These are phyloP conservation scores for Pithys albifrons DNA, from an alignment of 2,113 vertebrate species.

Conservation along the genomic window DNA sequence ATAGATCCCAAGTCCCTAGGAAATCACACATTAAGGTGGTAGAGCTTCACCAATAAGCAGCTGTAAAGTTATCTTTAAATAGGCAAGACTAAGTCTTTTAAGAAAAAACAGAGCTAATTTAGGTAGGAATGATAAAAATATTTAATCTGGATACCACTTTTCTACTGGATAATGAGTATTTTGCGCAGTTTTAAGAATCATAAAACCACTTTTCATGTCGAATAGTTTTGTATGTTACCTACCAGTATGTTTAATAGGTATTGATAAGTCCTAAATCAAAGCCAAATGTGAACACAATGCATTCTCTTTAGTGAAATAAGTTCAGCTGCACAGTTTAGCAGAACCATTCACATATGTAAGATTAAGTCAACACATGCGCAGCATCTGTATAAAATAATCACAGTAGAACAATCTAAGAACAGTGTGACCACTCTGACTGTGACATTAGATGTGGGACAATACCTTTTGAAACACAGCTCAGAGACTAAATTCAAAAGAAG, in stretches of 20 bases:
- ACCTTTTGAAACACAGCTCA: not conserved
- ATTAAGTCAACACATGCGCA: not conserved
- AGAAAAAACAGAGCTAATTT: not conserved
- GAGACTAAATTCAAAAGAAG: not conserved
- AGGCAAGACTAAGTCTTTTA: not conserved
- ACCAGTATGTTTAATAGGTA: not conserved
- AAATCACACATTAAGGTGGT: not conserved
- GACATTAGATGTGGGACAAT: not conserved
- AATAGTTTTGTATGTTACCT: not conserved
- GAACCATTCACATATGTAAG: not conserved
- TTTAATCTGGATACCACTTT: not conserved
- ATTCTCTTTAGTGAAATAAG: not conserved
- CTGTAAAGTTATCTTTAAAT: not conserved
- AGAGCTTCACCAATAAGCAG: not conserved
- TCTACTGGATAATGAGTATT: not conserved
- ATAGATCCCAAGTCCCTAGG: not conserved
- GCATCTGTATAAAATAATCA: not conserved
- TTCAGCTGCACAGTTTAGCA: not conserved
- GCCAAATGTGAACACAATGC: not conserved
- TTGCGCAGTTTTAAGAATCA: not conserved
- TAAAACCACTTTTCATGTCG: not conserved
- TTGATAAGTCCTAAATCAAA: not conserved
- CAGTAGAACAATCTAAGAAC: not conserved
- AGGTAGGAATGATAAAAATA: not conserved
- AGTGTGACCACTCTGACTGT: not conserved